Evolutionary conservation across 2,113 vertebrate species (phyloP).

Genomic region (Odontesthes bonariensis): DNA sequence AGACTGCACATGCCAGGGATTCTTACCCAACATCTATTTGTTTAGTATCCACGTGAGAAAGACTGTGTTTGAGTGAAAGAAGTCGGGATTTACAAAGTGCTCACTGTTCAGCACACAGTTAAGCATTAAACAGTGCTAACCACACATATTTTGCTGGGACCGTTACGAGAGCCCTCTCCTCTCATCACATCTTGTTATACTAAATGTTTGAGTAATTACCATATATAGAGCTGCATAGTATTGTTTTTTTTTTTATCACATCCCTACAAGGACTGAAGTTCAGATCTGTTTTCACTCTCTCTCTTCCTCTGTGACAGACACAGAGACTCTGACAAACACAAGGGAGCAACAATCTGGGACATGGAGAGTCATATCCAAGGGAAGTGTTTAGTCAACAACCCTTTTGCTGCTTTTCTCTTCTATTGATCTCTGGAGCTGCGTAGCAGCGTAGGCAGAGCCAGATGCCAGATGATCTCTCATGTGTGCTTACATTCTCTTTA

Average conservation of each 20-base stretch:
- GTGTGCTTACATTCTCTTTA: conserved; percentile 24
- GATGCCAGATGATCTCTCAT: conserved; percentile 27
- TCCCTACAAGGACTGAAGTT: conserved; percentile 55
- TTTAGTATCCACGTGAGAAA: conserved; percentile 56
- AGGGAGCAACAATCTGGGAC: neutral
- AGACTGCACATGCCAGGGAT: conserved; percentile 58
- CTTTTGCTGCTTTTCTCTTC: conserved; percentile 18
- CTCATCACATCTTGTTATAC: conserved; percentile 23
- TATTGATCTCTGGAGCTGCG: conserved; percentile 23
- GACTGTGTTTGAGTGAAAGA: conserved; percentile 21
- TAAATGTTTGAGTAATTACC: conserved; percentile 35
- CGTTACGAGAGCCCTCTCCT: conserved; percentile 17
- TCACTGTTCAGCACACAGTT: conserved; percentile 29
- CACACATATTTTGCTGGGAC: conserved; percentile 18
- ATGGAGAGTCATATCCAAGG: neutral
- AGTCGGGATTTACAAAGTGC: conserved; percentile 20
- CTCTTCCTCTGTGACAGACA: conserved; percentile 25
- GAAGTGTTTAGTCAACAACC: conserved; percentile 14
- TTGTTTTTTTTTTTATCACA: conserved; percentile 46
- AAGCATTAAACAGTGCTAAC: conserved; percentile 25
- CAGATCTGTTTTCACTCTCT: conserved; percentile 2
- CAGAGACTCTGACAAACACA: neutral
- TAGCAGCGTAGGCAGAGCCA: conserved; percentile 7
- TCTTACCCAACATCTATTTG: conserved; percentile 54
- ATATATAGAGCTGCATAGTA: conserved; percentile 43